Conservation (phyloP, 2,113 vertebrate species). For the Phylloscopus trochilus region DNA sequence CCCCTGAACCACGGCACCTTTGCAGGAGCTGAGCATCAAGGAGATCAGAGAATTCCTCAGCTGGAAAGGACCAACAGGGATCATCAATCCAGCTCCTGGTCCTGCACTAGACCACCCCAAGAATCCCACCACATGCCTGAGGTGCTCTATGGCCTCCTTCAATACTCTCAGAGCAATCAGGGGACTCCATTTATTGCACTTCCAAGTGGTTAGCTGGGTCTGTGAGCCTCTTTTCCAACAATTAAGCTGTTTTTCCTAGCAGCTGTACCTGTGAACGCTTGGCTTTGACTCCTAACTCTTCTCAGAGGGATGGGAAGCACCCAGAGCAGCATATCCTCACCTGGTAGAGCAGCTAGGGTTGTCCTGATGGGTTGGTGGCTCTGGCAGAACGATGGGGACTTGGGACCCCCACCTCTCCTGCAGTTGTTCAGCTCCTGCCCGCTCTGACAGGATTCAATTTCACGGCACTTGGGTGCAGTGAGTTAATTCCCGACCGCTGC, state of each 20-base stretch:
- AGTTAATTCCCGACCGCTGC: background rate
- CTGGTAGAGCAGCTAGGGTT: background rate
- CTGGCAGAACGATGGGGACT: accelerated
- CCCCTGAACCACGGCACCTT: accelerated
- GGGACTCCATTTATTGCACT: background rate
- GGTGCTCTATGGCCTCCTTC: background rate
- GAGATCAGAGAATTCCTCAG: background rate
- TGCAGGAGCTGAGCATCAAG: no score
- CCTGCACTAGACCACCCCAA: background rate
- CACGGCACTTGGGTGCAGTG: slow-evolving; percentile 29
- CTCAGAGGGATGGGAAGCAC: background rate
- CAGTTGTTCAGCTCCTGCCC: background rate
- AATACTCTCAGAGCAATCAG: background rate
- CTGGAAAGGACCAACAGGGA: background rate
- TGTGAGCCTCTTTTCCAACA: background rate
- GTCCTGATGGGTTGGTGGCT: background rate
- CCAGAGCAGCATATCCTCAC: background rate
- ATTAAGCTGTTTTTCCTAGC: background rate
- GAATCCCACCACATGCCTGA: no score
- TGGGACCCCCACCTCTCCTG: background rate
- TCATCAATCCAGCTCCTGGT: background rate
- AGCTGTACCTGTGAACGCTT: accelerated
- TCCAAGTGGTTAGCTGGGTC: accelerated
- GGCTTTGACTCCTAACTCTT: background rate
- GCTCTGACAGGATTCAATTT: slow-evolving; percentile 31